Evolutionary conservation across 2,888 invertebrate genomes (phyloP).

Genomic region (Volucella zonaria): DNA sequence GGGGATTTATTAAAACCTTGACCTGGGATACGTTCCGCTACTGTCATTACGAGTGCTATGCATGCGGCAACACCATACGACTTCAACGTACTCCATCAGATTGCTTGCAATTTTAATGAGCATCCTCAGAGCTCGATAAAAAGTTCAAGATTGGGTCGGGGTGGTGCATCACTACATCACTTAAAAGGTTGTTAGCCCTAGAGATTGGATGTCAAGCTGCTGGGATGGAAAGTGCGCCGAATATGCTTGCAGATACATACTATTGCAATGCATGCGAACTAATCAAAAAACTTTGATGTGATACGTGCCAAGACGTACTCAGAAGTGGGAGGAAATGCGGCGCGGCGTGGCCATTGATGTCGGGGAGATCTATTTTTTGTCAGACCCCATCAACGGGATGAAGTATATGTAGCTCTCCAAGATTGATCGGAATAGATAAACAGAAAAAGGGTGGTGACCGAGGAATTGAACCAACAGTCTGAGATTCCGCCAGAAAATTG

Average conservation of each 20-base stretch:
- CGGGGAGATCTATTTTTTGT: conserved; percentile 22
- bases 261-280: conserved; percentile 20
- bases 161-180: background rate
- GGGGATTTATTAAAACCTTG: conserved; percentile 63
- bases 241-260: conserved; percentile 32
- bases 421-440: conserved; percentile 28
- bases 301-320: conserved; percentile 1
- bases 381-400: background rate
- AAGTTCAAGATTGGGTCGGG: conserved; percentile 49
- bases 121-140: conserved; percentile 35
- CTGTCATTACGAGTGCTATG: too few relatives aligned
- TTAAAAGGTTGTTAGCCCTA: conserved; percentile 56
- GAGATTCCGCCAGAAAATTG: conserved; percentile 24
- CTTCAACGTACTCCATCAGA: background rate
- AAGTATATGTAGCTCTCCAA: background rate
- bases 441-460: conserved; percentile 14
- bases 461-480: background rate
- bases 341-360: background rate
- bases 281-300: conserved; percentile 35
- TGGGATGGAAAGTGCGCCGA: conserved; percentile 15
- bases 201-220: conserved; percentile 6
- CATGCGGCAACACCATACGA: background rate
- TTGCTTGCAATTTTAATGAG: conserved; percentile 53
- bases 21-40: conserved; percentile 65
- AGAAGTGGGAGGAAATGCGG: background rate